phyloP scores from a whole-genome alignment of 2,888 invertebrate species.

The Phania funesta region DNA sequence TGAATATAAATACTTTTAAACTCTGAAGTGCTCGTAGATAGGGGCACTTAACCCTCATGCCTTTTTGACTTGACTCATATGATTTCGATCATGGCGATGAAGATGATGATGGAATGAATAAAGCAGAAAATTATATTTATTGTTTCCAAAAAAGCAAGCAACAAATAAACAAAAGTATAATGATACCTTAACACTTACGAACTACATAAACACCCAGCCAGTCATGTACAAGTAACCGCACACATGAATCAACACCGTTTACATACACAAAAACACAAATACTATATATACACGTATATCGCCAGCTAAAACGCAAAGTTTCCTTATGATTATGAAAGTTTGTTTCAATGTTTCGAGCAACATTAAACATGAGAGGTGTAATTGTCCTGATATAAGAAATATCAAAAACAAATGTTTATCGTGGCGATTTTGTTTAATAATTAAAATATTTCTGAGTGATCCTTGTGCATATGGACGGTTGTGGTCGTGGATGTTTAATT shows the following conservation, averaged over 20 bases:
- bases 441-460: too few species aligned
- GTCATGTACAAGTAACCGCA: neutral
- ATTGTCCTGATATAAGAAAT: too few species aligned
- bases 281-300: neutral
- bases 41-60: conserved; percentile 61
- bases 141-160: conserved; percentile 29
- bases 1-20: conserved; percentile 50
- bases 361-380: too few species aligned
- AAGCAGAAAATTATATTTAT: conserved; percentile 61
- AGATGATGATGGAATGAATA: conserved; percentile 47
- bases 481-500: too few species aligned
- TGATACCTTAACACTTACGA: conserved; percentile 24
- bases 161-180: conserved; percentile 28
- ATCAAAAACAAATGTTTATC: too few species aligned
- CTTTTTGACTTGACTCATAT: conserved; percentile 45
- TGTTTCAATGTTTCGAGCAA: too few species aligned
- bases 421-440: too few species aligned
- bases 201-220: neutral
- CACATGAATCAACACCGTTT: neutral
- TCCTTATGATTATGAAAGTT: too few species aligned
- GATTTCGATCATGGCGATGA: conserved; percentile 41
- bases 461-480: too few species aligned
- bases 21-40: conserved; percentile 38
- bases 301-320: neutral
- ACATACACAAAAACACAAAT: neutral